Evolutionary conservation across 2,797 vertebrate genomes (phyloP).

Genomic region (Acanthurus leucopareius): DNA sequence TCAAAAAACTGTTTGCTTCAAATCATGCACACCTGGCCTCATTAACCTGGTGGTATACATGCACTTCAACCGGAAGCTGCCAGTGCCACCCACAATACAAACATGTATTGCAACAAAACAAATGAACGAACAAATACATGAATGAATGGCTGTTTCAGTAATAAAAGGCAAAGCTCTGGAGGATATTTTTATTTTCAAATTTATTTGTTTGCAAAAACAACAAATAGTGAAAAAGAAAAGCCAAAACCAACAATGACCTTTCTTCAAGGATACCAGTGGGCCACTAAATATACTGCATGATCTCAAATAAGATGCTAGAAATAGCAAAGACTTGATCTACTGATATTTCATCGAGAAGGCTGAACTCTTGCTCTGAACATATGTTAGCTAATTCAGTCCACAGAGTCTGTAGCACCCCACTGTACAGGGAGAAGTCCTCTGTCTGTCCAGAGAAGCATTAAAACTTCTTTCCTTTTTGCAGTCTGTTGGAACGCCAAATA

Average conservation of each 20-base stretch:
- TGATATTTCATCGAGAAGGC: conserved; percentile 5
- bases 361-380: conserved; percentile 13
- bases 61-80: no score
- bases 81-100: no score
- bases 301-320: not conserved
- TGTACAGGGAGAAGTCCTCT: not conserved
- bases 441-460: conserved; percentile 67
- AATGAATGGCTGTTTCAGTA: no score
- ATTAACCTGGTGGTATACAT: no score
- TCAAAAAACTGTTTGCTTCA: no score
- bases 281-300: not conserved
- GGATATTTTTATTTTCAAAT: conserved; percentile 9
- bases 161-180: not conserved
- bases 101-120: no score
- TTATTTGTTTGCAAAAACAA: conserved; percentile 30
- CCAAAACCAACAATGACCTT: no score
- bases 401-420: not conserved
- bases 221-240: not conserved
- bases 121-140: no score
- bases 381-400: conserved; percentile 17
- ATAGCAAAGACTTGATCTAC: not conserved
- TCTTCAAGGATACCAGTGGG: no score
- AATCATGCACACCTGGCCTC: no score
- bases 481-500: conserved; percentile 89
- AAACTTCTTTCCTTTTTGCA: conserved; percentile 88